phyloP scores from a whole-genome alignment of 2,888 invertebrate genomes.

The Gastracanthus pulcherrimus region DNA sequence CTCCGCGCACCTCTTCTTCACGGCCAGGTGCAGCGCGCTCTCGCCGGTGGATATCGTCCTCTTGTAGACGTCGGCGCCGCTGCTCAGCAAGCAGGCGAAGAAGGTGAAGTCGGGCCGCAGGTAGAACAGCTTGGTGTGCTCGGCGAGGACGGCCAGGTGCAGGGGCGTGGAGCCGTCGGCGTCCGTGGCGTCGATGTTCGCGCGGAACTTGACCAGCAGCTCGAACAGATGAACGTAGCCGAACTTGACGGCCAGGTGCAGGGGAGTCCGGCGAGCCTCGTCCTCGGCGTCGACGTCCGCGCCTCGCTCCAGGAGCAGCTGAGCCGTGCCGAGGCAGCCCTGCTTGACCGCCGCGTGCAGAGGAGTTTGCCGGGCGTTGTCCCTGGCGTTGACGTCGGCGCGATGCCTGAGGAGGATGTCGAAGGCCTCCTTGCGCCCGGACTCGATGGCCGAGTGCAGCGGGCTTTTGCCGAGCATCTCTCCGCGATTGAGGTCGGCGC shows the following conservation, averaged over 20 bases:
- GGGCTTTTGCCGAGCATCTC: conserved; percentile 47
- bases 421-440: conserved; percentile 6
- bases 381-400: conserved; percentile 82
- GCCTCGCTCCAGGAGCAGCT: not conserved
- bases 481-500: conserved; percentile 48
- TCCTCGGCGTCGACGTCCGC: conserved; percentile 26
- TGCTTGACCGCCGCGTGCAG: conserved; percentile 42
- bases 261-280: conserved; percentile 67
- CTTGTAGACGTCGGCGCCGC: conserved; percentile 75
- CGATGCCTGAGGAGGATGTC: not conserved
- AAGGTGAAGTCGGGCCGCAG: conserved; percentile 56
- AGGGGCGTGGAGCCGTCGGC: conserved; percentile 75
- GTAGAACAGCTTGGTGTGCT: conserved; percentile 74
- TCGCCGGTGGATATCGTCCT: conserved; percentile 74
- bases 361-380: conserved; percentile 69
- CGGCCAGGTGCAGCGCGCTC: conserved; percentile 75
- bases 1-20: conserved; percentile 72
- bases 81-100: conserved; percentile 66
- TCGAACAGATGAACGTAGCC: conserved; percentile 69
- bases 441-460: conserved; percentile 36
- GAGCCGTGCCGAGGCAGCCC: not conserved
- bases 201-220: conserved; percentile 66
- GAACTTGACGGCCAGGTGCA: conserved; percentile 75
- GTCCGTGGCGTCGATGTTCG: conserved; percentile 72
- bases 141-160: conserved; percentile 77